phyloP scores from a whole-genome alignment of 1,140 invertebrate species.

The Anastrepha ludens region DNA sequence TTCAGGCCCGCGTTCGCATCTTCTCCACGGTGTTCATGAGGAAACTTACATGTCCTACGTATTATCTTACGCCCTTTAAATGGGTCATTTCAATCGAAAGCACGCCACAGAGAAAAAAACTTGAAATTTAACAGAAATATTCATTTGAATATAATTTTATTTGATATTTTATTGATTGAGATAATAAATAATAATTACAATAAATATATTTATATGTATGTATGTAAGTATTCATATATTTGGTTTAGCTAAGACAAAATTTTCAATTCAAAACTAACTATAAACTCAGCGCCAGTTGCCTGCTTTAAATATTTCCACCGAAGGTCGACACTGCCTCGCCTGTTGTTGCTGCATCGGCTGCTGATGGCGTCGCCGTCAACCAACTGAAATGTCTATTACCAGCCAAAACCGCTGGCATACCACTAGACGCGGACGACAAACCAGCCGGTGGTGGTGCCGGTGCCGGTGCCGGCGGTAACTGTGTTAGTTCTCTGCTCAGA shows the following conservation, averaged over 20 bases:
- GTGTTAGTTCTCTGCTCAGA: neutral
- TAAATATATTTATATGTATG: conserved; percentile 2
- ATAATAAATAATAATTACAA: conserved; percentile 20
- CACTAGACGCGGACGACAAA: neutral
- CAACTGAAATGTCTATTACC: conserved; percentile 15
- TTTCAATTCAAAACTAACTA: conserved; percentile 44
- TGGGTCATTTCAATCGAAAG: conserved; percentile 51
- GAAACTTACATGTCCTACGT: conserved; percentile 66
- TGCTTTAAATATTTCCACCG: neutral
- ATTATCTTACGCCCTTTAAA: conserved; percentile 61
- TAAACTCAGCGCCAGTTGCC: neutral
- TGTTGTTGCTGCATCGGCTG: neutral
- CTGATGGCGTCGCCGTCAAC: neutral
- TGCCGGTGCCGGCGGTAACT: conserved; percentile 25
- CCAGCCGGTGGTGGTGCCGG: neutral
- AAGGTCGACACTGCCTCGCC: neutral
- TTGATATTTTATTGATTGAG: conserved; percentile 19
- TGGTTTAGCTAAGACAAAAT: conserved; percentile 9
- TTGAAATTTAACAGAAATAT: neutral
- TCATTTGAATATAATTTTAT: neutral
- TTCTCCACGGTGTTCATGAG: conserved; percentile 64
- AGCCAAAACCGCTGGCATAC: neutral
- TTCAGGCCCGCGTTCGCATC: conserved; percentile 62
- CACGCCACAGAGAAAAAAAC: neutral
- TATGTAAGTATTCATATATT: neutral